phyloP scores from a whole-genome alignment of 2,888 invertebrate species.

The Pterostichus madidus region DNA sequence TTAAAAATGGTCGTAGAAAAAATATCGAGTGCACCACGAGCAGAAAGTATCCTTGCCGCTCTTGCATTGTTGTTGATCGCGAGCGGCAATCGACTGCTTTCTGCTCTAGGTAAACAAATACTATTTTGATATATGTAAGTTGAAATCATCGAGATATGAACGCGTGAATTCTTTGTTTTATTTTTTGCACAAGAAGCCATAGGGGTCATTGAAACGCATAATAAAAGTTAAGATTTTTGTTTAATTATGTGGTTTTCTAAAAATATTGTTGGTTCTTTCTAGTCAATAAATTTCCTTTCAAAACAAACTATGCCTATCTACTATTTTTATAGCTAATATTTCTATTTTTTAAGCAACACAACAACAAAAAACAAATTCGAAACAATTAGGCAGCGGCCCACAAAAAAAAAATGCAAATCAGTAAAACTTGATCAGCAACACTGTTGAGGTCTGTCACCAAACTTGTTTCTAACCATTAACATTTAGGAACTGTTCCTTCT shows the following conservation, averaged over 20 bases:
- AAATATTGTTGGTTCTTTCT: background rate
- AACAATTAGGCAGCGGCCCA: constrained; percentile 34
- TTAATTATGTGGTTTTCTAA: background rate
- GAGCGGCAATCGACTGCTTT: too few relatives aligned
- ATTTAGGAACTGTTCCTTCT: constrained; percentile 36
- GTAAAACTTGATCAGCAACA: constrained; percentile 36
- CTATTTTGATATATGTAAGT: too few relatives aligned
- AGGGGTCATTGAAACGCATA: too few relatives aligned
- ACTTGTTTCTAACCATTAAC: constrained; percentile 41
- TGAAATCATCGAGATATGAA: too few relatives aligned
- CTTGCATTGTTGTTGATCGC: too few relatives aligned
- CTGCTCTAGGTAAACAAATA: too few relatives aligned
- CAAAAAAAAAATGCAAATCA: constrained; percentile 41
- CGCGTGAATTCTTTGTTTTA: too few relatives aligned
- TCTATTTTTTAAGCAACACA: background rate
- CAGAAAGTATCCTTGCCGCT: too few relatives aligned
- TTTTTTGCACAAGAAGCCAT: too few relatives aligned
- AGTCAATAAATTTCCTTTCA: background rate
- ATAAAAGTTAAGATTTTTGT: background rate
- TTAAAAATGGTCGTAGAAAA: too few relatives aligned
- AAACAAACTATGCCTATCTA: constrained; percentile 19
- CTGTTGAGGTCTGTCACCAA: constrained; percentile 23
- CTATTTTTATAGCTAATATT: constrained; percentile 48
- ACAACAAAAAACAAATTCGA: constrained; percentile 27
- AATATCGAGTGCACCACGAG: too few relatives aligned